Conservation (phyloP, 2,888 invertebrate species). For the Rhimphoctona megacephalus region DNA sequence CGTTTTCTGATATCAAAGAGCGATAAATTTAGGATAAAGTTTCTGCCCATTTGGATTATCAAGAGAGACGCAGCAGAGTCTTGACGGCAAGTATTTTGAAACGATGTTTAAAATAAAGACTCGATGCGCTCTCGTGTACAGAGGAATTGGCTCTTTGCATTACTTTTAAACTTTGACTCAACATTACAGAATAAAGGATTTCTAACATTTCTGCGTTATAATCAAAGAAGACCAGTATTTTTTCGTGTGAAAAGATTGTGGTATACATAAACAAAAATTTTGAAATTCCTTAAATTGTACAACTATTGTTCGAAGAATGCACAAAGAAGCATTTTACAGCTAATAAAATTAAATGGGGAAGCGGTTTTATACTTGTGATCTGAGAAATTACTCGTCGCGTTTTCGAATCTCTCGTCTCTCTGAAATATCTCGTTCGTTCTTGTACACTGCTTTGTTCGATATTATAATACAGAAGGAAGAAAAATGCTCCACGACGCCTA, state of each 20-base stretch:
- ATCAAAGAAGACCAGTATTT: not conserved
- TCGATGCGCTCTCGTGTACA: too few species aligned
- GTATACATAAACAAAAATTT: not conserved
- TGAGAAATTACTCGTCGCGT: conserved; percentile 24
- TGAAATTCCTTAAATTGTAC: not conserved
- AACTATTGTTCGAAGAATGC: not conserved
- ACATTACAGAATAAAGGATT: too few species aligned
- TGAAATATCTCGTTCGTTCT: conserved; percentile 55
- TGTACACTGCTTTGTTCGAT: conserved; percentile 59
- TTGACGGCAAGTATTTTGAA: too few species aligned
- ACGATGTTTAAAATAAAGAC: too few species aligned
- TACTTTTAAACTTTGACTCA: too few species aligned
- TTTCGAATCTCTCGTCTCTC: conserved; percentile 18
- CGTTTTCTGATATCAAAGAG: not conserved
- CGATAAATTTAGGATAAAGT: not conserved
- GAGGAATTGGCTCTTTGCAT: too few species aligned
- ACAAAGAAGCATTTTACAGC: not conserved
- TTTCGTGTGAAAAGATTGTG: not conserved
- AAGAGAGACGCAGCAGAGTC: too few species aligned
- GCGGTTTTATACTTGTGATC: not conserved
- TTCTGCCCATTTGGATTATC: too few species aligned
- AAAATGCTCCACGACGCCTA: conserved; percentile 19
- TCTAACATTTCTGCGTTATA: not conserved
- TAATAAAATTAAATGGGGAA: conserved; percentile 3
- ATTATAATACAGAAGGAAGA: conserved; percentile 58